Conservation (phyloP, 1,140 invertebrate genomes). For the Stenopsyche tienmushanensis region DNA sequence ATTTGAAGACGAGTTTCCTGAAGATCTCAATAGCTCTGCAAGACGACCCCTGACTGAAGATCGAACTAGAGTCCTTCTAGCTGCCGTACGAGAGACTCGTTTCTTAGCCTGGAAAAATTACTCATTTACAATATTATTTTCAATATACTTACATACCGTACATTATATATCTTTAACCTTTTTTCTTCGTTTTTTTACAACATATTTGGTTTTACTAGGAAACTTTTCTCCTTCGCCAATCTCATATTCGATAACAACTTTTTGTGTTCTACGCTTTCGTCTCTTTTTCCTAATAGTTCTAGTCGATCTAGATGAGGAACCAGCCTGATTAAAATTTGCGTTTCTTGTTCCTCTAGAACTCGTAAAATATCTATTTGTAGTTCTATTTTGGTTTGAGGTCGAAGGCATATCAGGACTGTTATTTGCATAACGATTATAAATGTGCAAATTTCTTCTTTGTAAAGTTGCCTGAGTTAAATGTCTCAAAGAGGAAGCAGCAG, state of each 20-base stretch:
- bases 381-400: constrained; percentile 1
- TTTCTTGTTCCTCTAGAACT: neutral
- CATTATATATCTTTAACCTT: constrained; percentile 44
- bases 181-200: constrained; percentile 51
- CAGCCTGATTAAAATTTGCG: neutral
- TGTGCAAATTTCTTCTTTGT: too few species aligned
- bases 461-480: constrained; percentile 45
- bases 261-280: constrained; percentile 48
- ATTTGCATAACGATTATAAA: too few species aligned
- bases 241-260: constrained; percentile 58
- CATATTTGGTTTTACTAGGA: constrained; percentile 53
- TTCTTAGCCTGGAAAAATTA: constrained; percentile 21
- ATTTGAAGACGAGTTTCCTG: neutral
- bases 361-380: neutral
- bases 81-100: constrained; percentile 51
- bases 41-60: constrained; percentile 48
- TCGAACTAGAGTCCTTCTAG: constrained; percentile 47
- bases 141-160: constrained; percentile 7
- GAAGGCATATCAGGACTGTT: neutral
- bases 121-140: neutral
- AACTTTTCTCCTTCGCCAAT: constrained; percentile 58
- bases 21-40: constrained; percentile 33
- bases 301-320: neutral
- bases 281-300: constrained; percentile 38
- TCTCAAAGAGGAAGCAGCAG: constrained; percentile 50